These are phyloP conservation scores for Kryptopterus vitreolus DNA, from an alignment of 2,797 vertebrate genomes.

Conservation along the genomic window DNA sequence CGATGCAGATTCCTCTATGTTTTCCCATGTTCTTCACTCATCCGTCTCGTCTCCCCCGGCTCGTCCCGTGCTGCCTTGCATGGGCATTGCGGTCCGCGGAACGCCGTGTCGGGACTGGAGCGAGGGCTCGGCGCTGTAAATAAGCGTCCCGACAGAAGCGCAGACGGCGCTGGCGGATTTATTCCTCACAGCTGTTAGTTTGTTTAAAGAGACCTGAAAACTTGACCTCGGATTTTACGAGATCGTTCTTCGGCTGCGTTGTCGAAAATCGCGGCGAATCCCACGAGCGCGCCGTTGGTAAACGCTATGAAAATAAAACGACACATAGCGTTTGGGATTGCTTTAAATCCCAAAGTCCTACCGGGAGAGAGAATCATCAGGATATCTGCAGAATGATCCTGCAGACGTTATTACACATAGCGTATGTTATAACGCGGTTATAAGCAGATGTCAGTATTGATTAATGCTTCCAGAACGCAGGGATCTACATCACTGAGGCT, in stretches of 20 bases:
- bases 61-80: slow-evolving; percentile 1
- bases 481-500: background rate
- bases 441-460: too few relatives aligned
- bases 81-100: slow-evolving; percentile 5
- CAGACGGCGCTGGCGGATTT: slow-evolving; percentile 69
- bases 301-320: too few relatives aligned
- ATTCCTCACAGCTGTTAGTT: slow-evolving; percentile 70
- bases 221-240: slow-evolving; percentile 60
- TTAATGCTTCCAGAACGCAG: too few relatives aligned
- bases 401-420: too few relatives aligned
- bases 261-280: slow-evolving; percentile 43
- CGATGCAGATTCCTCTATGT: background rate
- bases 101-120: slow-evolving; percentile 3
- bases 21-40: slow-evolving; percentile 10
- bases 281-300: too few relatives aligned
- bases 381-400: too few relatives aligned
- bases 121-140: slow-evolving; percentile 61
- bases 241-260: slow-evolving; percentile 53
- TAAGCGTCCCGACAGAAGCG: slow-evolving; percentile 64
- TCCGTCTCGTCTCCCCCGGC: background rate
- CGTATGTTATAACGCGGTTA: too few relatives aligned
- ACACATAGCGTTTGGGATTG: too few relatives aligned
- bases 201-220: slow-evolving; percentile 72
- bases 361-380: too few relatives aligned
- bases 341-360: too few relatives aligned